Evolutionary conservation across 2,888 invertebrate genomes (phyloP).

Genomic region (Spisula subtruncata): DNA sequence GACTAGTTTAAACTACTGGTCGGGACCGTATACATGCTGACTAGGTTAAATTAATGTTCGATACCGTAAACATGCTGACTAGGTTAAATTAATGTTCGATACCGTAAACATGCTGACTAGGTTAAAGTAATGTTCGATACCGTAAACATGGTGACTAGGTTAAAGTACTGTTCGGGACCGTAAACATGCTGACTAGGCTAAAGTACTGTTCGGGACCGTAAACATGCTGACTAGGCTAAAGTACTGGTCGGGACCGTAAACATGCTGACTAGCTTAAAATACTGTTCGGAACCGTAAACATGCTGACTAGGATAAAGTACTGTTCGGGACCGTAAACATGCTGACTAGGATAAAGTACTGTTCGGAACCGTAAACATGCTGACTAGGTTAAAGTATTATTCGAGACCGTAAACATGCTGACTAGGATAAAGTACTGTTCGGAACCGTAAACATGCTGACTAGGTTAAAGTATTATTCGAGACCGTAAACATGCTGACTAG

Average conservation of each 20-base stretch:
- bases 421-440: no score
- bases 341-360: no score
- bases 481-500: conserved; percentile 18
- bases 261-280: no score
- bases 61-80: conserved; percentile 17
- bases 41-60: no score
- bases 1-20: neutral
- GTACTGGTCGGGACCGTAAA: conserved; percentile 16
- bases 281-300: no score
- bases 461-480: neutral
- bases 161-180: neutral
- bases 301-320: neutral
- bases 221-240: conserved; percentile 4
- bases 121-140: no score
- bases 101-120: conserved; percentile 18
- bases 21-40: conserved; percentile 19
- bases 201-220: no score
- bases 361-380: conserved; percentile 32
- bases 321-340: conserved; percentile 26
- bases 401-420: conserved; percentile 19
- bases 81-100: neutral
- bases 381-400: neutral
- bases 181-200: conserved; percentile 25
- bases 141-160: conserved; percentile 16
- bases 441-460: conserved; percentile 24